Evolutionary conservation across 2,113 vertebrate species (phyloP).

Genomic region (Barbus barbus): DNA sequence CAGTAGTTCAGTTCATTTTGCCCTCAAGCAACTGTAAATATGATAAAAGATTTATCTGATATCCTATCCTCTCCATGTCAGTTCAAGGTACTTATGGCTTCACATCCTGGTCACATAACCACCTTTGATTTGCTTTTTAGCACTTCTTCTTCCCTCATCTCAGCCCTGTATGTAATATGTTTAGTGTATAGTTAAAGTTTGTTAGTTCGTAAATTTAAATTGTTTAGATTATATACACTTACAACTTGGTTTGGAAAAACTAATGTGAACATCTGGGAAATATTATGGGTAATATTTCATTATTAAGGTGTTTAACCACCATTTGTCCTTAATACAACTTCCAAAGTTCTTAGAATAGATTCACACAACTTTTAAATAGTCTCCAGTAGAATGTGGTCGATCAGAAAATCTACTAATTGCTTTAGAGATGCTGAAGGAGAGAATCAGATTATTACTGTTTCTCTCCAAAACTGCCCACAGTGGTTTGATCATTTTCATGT

Average conservation of each 20-base stretch:
- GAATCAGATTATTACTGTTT: no score
- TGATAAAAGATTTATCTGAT: not conserved
- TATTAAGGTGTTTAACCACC: not conserved
- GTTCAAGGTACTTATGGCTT: not conserved
- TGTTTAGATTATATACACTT: not conserved
- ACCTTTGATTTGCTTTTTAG: not conserved
- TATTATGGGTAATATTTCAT: not conserved
- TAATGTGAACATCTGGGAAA: not conserved
- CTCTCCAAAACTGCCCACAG: no score
- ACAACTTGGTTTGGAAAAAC: not conserved
- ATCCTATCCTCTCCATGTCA: not conserved
- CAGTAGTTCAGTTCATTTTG: no score
- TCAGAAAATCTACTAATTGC: no score
- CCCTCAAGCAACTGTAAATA: not conserved
- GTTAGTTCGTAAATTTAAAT: not conserved
- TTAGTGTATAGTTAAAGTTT: not conserved
- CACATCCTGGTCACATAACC: no score
- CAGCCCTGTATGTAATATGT: not conserved
- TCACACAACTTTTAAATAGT: not conserved
- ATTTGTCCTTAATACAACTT: not conserved
- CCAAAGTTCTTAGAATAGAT: not conserved
- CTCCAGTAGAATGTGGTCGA: not conserved
- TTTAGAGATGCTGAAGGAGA: no score
- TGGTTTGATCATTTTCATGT: not conserved
- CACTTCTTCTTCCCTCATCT: not conserved